Evolutionary conservation across 2,113 vertebrate species (phyloP).

Genomic region (Lipophrys pholis): DNA sequence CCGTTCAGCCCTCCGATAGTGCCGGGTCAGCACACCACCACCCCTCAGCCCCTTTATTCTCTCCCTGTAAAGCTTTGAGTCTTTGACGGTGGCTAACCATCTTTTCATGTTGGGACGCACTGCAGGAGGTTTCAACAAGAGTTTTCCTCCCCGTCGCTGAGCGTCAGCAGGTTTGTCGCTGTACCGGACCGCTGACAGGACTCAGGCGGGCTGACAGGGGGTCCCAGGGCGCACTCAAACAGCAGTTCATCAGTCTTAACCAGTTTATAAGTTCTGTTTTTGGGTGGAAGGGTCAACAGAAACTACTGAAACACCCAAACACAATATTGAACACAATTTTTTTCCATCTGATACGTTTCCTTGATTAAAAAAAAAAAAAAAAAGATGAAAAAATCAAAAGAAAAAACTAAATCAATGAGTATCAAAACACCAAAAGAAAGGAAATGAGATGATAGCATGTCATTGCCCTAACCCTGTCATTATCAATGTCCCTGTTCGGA

Average conservation of each 20-base stretch:
- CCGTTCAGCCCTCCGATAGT: conserved; percentile 68
- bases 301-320: conserved; percentile 65
- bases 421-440: conserved; percentile 62
- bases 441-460: conserved; percentile 49
- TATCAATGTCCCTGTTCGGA: conserved; percentile 49
- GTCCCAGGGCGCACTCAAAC: conserved; percentile 6
- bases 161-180: conserved; percentile 59
- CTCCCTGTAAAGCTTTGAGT: conserved; percentile 81
- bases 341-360: conserved; percentile 52
- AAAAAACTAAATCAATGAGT: conserved; percentile 78
- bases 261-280: conserved; percentile 60
- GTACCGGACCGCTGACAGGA: conserved; percentile 58
- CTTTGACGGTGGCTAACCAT: conserved; percentile 82
- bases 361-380: conserved; percentile 50
- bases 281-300: conserved; percentile 39
- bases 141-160: conserved; percentile 44
- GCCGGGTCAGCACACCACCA: conserved; percentile 70
- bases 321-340: conserved; percentile 76
- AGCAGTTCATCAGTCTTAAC: conserved; percentile 58
- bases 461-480: conserved; percentile 67
- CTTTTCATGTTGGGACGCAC: conserved; percentile 63
- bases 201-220: conserved; percentile 52
- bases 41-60: conserved; percentile 60
- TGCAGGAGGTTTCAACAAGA: conserved; percentile 67
- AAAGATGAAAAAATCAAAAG: conserved; percentile 45